phyloP scores from a whole-genome alignment of 2,113 vertebrate genomes.

The Phainopepla nitens region DNA sequence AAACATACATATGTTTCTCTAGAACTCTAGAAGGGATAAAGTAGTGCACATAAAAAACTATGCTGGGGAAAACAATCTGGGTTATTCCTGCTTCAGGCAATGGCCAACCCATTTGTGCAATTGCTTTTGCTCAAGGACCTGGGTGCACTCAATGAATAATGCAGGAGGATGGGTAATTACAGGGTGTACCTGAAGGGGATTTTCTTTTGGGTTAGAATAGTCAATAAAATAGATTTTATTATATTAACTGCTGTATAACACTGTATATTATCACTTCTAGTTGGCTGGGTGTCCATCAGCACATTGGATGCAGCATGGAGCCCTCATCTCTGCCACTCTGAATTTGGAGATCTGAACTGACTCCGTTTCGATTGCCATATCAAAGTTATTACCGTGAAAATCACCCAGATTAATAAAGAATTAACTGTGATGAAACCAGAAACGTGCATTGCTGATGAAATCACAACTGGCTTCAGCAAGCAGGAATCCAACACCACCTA shows the following conservation, averaged over 20 bases:
- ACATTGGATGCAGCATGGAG: not conserved
- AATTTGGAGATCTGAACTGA: not conserved
- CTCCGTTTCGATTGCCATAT: not conserved
- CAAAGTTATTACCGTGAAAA: not conserved
- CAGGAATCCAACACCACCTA: not conserved
- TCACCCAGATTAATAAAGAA: not conserved
- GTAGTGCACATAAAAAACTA: not conserved
- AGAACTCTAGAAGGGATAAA: not conserved
- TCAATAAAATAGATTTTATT: not conserved
- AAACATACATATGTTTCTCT: too few relatives aligned
- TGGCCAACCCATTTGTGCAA: not conserved
- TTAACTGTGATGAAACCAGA: not conserved
- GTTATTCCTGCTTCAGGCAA: not conserved
- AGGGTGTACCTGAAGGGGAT: not conserved
- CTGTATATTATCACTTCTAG: not conserved
- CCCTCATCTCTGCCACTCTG: not conserved
- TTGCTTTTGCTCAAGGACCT: not conserved
- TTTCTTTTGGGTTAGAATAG: not conserved
- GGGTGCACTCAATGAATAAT: not conserved
- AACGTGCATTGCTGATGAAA: not conserved
- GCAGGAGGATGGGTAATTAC: not conserved
- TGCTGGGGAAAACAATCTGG: not conserved
- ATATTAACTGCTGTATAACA: not conserved
- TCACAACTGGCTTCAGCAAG: not conserved
- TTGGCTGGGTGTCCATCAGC: not conserved